Base-by-base conservation (phyloP, 2,113 vertebrate genomes). In the Atrichornis clamosus region DNA sequence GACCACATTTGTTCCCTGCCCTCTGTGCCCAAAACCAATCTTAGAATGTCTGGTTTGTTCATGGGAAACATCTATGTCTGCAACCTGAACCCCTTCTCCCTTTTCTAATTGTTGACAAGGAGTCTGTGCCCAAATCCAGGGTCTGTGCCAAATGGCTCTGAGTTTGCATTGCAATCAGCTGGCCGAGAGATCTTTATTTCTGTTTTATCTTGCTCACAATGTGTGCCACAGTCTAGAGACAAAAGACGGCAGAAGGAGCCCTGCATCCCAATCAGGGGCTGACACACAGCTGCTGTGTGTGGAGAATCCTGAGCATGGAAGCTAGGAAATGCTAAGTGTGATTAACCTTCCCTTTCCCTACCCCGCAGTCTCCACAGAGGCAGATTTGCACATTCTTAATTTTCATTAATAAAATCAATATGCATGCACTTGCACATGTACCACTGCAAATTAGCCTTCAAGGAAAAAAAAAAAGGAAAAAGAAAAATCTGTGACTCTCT, bases 371-470 rank as follows among this genome's bases (percentile, higher is more conserved):
- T 60, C 89, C 90, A 24, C 35, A 1, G 27, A 80, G 79, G 42
- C 76, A 65, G 41, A 77, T 90, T 39, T 90, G 46, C 49, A 73
- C 85, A 47, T n/a, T 63, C 77, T 92, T 90, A 35, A 80, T 95
- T 95, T 87, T 85, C 84, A 89, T 94, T 96, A 94, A 87, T 72
- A 85, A 93, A 89, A 92, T 67, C 83, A 82, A 53, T 85, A 42
- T 15, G 44, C 28, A 27, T 63, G 72, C 68, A 19, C 59, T 76
- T 0, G 3, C 72, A 90, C 62, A 23, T 5, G 26, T 7, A 67
- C 33, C 8, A 7, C 37, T 82, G 53, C 60, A 82, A 94, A 91
- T 65, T 11, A 76, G 24, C 68, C 78, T 49, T 46, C 12, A 18
- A 33, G 15, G 2, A 42, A 37, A 19, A 21, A 12, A 35, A 22